A percentile compares a stretch with the other conserved stretches of the same genome.
These are phyloP conservation scores for Pachycephala philippinensis DNA, from an alignment of 2,113 vertebrate species.

Conservation along the genomic window DNA sequence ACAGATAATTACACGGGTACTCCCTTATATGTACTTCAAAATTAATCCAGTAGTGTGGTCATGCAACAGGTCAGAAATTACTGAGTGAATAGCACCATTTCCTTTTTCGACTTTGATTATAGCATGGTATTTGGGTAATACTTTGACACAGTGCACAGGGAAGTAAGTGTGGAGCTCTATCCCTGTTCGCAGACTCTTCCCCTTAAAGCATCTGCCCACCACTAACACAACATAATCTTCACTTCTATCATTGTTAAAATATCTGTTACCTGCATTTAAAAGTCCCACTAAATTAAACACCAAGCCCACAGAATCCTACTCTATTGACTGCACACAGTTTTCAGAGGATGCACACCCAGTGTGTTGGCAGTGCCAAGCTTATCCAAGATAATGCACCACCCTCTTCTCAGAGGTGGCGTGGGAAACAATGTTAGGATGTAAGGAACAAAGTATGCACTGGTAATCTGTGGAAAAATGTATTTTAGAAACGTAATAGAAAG, in stretches of 20 bases:
- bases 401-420: neutral
- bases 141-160: neutral
- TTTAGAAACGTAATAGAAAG: neutral
- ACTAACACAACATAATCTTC: neutral
- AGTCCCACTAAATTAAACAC: neutral
- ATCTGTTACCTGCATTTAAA: neutral
- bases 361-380: neutral
- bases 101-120: neutral
- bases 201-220: fast-evolving
- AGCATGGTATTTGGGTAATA: neutral
- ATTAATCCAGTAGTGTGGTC: neutral
- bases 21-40: neutral
- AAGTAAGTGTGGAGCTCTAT: neutral
- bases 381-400: neutral
- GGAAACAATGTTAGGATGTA: neutral
- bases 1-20: neutral
- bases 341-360: neutral
- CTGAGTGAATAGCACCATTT: neutral
- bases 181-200: neutral
- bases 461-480: neutral
- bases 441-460: neutral
- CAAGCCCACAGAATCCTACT: neutral
- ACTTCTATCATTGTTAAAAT: neutral
- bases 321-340: neutral
- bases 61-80: neutral